phyloP scores from a whole-genome alignment of 2,888 invertebrate genomes.

The Ommatoiulus sabulosus region DNA sequence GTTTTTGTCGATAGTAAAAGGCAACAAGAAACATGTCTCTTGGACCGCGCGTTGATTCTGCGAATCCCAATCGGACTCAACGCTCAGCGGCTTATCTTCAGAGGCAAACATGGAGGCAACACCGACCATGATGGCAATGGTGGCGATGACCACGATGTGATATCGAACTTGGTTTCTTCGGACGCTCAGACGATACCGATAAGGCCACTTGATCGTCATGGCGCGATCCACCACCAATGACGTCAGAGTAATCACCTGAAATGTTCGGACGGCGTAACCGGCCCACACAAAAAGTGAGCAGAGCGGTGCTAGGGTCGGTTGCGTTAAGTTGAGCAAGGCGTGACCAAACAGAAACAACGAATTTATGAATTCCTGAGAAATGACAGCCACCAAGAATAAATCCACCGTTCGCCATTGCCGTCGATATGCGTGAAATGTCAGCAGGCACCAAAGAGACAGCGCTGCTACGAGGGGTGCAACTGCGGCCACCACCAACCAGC shows the following conservation, averaged over 20 bases:
- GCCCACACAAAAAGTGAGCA: slow-evolving; percentile 71
- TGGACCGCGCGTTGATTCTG: slow-evolving; percentile 60
- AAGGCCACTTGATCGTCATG: slow-evolving; percentile 66
- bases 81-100: background rate
- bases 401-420: slow-evolving; percentile 71
- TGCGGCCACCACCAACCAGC: slow-evolving; percentile 64
- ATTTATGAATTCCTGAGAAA: slow-evolving; percentile 65
- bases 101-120: slow-evolving; percentile 71
- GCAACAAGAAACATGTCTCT: slow-evolving; percentile 69
- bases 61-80: slow-evolving; percentile 4
- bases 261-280: slow-evolving; percentile 71
- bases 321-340: slow-evolving; percentile 60
- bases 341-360: slow-evolving; percentile 55
- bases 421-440: slow-evolving; percentile 71
- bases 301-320: slow-evolving; percentile 61
- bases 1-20: slow-evolving; percentile 70
- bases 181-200: slow-evolving; percentile 65
- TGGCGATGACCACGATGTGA: slow-evolving; percentile 71
- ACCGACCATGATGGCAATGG: slow-evolving; percentile 71
- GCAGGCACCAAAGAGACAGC: slow-evolving; percentile 65
- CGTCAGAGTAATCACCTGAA: slow-evolving; percentile 71
- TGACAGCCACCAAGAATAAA: slow-evolving; percentile 70
- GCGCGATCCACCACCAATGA: slow-evolving; percentile 71
- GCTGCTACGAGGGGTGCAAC: slow-evolving; percentile 63
- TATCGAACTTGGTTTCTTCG: slow-evolving; percentile 68